phyloP scores from a whole-genome alignment of 2,797 vertebrate genomes.

The Manis pentadactyla region DNA sequence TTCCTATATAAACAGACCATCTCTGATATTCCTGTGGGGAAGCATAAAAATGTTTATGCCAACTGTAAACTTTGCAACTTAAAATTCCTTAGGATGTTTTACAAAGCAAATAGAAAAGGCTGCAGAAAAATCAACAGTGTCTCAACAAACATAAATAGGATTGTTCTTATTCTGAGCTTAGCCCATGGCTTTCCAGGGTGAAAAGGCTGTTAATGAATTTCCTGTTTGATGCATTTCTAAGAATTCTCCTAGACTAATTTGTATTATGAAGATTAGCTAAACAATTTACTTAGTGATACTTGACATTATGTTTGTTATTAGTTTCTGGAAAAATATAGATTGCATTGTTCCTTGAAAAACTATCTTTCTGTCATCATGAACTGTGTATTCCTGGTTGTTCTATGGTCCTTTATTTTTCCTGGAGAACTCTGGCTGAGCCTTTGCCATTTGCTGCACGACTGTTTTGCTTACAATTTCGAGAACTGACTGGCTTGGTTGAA shows the following conservation, averaged over 20 bases:
- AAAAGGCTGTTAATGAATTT: slow-evolving; percentile 25
- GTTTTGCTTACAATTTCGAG: not conserved
- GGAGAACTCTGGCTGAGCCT: not conserved
- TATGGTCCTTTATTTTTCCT: not conserved
- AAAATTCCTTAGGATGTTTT: slow-evolving; percentile 42
- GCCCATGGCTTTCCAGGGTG: not conserved
- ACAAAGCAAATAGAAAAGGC: slow-evolving; percentile 3
- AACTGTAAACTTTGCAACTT: slow-evolving; percentile 47
- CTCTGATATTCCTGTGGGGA: not conserved
- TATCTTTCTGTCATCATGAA: not conserved
- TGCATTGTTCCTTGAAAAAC: slow-evolving; percentile 23
- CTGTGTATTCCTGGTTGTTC: not conserved
- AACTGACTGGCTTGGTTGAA: not conserved
- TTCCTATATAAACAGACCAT: not conserved
- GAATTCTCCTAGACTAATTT: slow-evolving; percentile 22
- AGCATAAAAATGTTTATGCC: not conserved
- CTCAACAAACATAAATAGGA: slow-evolving; percentile 9
- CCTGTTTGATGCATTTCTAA: slow-evolving; percentile 36
- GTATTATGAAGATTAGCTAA: not conserved
- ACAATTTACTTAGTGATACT: not conserved
- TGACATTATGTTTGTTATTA: not conserved
- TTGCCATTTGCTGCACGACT: not conserved
- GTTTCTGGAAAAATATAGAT: slow-evolving; percentile 2
- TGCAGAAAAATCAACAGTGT: slow-evolving; percentile 6
- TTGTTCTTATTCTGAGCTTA: slow-evolving; percentile 21